These are phyloP conservation scores for Channa striata DNA, from an alignment of 2,797 vertebrate species.

Conservation along the genomic window DNA sequence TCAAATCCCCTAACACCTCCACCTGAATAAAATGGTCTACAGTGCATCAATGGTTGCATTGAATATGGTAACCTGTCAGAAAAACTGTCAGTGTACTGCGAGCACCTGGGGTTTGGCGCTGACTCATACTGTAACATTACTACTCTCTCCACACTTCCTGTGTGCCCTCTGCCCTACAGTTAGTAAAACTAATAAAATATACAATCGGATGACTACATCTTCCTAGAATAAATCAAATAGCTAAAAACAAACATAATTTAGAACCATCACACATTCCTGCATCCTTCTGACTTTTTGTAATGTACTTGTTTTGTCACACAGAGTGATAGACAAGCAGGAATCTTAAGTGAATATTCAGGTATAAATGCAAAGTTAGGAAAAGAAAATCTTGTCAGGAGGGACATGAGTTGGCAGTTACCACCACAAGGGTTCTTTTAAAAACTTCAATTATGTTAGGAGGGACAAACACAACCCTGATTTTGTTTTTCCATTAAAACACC, in stretches of 20 bases:
- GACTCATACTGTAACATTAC: conserved; percentile 31
- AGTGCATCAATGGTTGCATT: conserved; percentile 35
- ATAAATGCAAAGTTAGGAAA: neutral
- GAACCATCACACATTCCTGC: conserved; percentile 8
- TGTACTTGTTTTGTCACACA: neutral
- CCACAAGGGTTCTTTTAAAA: no score
- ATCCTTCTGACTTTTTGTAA: conserved; percentile 1
- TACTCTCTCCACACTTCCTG: conserved; percentile 12
- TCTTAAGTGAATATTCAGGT: conserved; percentile 19
- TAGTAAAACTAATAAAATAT: conserved; percentile 43
- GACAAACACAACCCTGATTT: neutral
- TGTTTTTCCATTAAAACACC: neutral
- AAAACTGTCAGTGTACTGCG: conserved; percentile 56
- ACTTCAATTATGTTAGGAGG: neutral
- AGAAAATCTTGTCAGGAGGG: conserved; percentile 1
- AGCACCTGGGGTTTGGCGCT: conserved; percentile 43
- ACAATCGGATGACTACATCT: conserved; percentile 21
- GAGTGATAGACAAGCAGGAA: neutral
- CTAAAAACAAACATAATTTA: conserved; percentile 27
- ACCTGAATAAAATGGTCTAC: conserved; percentile 53
- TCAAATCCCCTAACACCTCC: conserved; percentile 50
- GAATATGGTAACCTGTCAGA: conserved; percentile 58
- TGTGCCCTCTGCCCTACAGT: conserved; percentile 5
- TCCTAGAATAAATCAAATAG: conserved; percentile 24
- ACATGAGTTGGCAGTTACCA: no score